phyloP scores from a whole-genome alignment of 2,888 invertebrate species.

The Cetonia aurata region DNA sequence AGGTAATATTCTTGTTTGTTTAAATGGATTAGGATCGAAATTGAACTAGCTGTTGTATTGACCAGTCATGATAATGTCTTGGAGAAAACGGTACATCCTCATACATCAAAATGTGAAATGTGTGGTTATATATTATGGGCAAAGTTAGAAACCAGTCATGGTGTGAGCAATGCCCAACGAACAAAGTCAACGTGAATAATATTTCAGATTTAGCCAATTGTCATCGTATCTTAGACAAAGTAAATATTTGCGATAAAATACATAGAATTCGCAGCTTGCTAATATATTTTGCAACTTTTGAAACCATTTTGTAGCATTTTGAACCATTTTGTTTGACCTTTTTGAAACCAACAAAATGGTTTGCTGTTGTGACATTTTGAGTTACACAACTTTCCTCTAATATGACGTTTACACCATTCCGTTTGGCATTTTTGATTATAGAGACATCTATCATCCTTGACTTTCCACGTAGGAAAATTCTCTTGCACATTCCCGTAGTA shows the following conservation, averaged over 20 bases:
- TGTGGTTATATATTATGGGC: background rate
- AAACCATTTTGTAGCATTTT: background rate
- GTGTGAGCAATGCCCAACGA: slow-evolving; percentile 15
- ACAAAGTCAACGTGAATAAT: background rate
- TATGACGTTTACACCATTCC: background rate
- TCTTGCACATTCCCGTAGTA: background rate
- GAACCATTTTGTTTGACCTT: background rate
- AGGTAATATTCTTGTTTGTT: too few species aligned
- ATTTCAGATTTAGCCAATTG: background rate
- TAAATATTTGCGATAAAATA: background rate
- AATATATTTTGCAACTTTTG: too few species aligned
- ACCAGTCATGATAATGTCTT: too few species aligned
- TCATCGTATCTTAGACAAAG: background rate
- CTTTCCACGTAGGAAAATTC: background rate
- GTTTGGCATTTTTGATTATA: slow-evolving; percentile 20
- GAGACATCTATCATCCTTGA: slow-evolving; percentile 4
- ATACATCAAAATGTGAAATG: too few species aligned
- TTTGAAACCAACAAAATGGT: background rate
- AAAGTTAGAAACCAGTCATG: background rate
- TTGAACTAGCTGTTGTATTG: too few species aligned
- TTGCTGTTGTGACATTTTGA: slow-evolving; percentile 18
- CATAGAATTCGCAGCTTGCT: too few species aligned
- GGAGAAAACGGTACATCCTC: too few species aligned
- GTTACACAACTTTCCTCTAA: background rate
- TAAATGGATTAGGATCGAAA: background rate